These are phyloP conservation scores for Dipodomys spectabilis DNA, from an alignment of 2,113 vertebrate species.

Conservation along the genomic window DNA sequence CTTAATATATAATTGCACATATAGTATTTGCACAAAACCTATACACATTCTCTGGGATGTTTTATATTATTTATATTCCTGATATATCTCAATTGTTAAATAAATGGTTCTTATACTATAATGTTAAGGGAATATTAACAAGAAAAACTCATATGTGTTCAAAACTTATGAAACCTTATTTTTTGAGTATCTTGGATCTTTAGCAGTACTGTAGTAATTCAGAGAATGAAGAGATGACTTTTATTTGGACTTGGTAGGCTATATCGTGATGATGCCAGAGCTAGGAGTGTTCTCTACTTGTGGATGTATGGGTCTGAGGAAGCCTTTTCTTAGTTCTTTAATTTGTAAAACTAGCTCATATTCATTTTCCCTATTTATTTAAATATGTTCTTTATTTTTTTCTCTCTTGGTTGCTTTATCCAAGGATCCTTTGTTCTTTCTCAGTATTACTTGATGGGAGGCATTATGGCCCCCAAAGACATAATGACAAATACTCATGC, in stretches of 20 bases:
- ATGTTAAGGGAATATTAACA: neutral
- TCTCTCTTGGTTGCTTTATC: conserved; percentile 28
- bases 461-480: conserved; percentile 97
- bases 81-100: neutral
- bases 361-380: neutral
- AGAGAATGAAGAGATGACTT: neutral
- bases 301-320: neutral
- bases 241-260: neutral
- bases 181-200: neutral
- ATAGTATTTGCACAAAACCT: neutral
- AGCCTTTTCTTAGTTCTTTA: neutral
- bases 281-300: no score
- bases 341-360: conserved; percentile 2
- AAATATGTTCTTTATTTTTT: neutral
- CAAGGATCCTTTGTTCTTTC: conserved; percentile 38
- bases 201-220: neutral
- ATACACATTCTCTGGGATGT: neutral
- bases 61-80: neutral
- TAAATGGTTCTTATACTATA: neutral
- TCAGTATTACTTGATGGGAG: conserved; percentile 75
- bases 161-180: neutral
- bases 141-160: neutral
- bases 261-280: neutral
- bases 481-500: conserved; percentile 99
- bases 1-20: neutral